Evolutionary conservation across 1,140 invertebrate genomes (phyloP).

Genomic region (Archegozetes longisetosus): DNA sequence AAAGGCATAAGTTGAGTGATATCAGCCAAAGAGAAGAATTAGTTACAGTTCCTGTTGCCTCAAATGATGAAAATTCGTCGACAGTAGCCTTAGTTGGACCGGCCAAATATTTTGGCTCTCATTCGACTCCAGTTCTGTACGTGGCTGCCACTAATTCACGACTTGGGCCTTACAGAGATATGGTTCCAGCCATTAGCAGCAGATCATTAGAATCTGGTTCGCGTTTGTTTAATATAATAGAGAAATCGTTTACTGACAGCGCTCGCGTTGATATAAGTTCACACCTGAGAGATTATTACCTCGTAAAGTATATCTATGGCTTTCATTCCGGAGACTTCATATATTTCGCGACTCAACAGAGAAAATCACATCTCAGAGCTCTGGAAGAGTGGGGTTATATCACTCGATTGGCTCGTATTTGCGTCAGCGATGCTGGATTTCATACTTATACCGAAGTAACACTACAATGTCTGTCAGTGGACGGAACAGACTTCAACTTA

Average conservation of each 20-base stretch:
- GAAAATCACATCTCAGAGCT: slow-evolving; percentile 65
- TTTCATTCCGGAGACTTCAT: slow-evolving; percentile 86
- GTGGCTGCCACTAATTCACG: slow-evolving; percentile 87
- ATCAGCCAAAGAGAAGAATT: slow-evolving; percentile 57
- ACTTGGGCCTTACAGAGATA: slow-evolving; percentile 71
- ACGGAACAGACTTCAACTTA: slow-evolving; percentile 55
- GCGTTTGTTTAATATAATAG: slow-evolving; percentile 55
- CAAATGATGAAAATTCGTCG: slow-evolving; percentile 75
- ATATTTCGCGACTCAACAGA: slow-evolving; percentile 90
- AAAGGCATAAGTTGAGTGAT: slow-evolving; percentile 54
- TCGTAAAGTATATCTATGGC: slow-evolving; percentile 89
- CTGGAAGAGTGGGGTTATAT: slow-evolving; percentile 74
- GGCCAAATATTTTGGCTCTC: slow-evolving; percentile 52
- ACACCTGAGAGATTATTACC: slow-evolving; percentile 59
- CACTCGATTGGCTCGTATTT: slow-evolving; percentile 70
- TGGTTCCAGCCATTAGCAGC: slow-evolving; percentile 80
- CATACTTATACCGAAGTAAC: slow-evolving; percentile 67
- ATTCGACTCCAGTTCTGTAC: slow-evolving; percentile 51
- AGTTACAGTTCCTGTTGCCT: slow-evolving; percentile 62
- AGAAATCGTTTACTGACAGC: slow-evolving; percentile 37
- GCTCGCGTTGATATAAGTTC: slow-evolving; percentile 76
- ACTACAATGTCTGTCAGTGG: slow-evolving; percentile 52
- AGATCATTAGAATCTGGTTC: slow-evolving; percentile 54
- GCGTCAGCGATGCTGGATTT: slow-evolving; percentile 82
- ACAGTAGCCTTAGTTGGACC: slow-evolving; percentile 89